These are phyloP conservation scores for Aspidoscelis tigris DNA, from an alignment of 2,113 vertebrate genomes.

Conservation along the genomic window DNA sequence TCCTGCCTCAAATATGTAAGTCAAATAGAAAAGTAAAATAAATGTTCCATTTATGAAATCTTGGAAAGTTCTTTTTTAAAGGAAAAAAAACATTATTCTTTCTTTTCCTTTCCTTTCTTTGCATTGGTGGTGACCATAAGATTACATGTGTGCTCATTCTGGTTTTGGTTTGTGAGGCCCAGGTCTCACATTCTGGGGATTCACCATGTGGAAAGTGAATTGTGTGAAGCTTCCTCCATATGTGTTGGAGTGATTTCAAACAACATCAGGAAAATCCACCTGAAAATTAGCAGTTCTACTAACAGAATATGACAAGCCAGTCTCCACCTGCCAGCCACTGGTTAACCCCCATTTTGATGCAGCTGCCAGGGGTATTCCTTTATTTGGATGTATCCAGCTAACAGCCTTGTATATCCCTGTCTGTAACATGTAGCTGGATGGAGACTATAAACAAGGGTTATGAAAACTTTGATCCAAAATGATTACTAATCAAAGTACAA, in stretches of 20 bases:
- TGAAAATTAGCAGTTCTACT: conserved; percentile 3
- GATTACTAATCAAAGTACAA: too few species aligned
- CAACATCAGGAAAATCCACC: neutral
- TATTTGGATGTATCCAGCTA: too few species aligned
- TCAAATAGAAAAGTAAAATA: neutral
- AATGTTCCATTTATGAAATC: neutral
- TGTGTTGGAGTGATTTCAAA: neutral
- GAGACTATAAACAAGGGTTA: too few species aligned
- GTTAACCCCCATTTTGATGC: too few species aligned
- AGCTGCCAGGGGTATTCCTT: too few species aligned
- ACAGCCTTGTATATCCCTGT: too few species aligned
- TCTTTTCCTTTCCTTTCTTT: neutral
- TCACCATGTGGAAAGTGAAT: neutral
- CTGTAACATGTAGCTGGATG: too few species aligned
- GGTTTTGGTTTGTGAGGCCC: neutral
- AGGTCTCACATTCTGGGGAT: neutral
- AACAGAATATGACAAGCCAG: neutral
- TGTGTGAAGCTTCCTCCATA: neutral
- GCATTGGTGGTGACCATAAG: neutral
- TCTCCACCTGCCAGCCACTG: too few species aligned
- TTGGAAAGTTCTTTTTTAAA: neutral
- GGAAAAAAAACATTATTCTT: too few species aligned
- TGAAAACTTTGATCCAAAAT: too few species aligned
- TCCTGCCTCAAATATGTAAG: neutral
- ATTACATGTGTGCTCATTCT: neutral